phyloP scores from a whole-genome alignment of 1,140 invertebrate genomes.

The Semibalanus balanoides region DNA sequence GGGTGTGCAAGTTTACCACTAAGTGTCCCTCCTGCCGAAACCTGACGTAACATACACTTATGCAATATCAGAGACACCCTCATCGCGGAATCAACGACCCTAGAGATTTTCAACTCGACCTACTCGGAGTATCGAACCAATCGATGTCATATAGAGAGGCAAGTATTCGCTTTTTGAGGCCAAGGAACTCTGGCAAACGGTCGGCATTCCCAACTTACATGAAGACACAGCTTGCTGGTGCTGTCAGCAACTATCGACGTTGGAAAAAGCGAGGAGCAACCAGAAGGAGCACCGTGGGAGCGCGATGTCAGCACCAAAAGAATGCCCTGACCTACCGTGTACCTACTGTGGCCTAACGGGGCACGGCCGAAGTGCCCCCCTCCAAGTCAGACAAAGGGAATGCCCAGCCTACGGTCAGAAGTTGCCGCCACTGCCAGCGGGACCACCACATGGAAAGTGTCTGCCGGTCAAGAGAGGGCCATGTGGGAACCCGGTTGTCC shows the following conservation, averaged over 20 bases:
- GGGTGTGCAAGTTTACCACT: no score
- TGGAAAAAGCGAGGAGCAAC: no score
- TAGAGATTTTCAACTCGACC: not conserved
- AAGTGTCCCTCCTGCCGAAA: no score
- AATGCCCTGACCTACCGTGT: not conserved
- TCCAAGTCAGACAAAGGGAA: not conserved
- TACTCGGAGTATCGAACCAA: not conserved
- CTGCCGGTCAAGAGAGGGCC: no score
- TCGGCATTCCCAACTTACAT: not conserved
- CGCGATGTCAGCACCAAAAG: not conserved
- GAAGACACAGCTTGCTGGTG: not conserved
- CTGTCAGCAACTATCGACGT: no score
- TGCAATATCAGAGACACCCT: not conserved
- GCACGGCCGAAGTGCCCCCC: not conserved
- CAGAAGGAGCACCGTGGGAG: not conserved
- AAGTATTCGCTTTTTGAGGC: not conserved
- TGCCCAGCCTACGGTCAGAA: no score
- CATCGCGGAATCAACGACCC: not conserved
- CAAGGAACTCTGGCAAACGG: not conserved
- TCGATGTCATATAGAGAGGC: not conserved
- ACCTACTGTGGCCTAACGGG: not conserved
- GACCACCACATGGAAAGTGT: no score
- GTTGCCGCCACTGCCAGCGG: no score
- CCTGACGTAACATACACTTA: not conserved
- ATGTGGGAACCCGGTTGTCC: no score